phyloP scores from a whole-genome alignment of 2,797 vertebrate genomes.

The Hemitrygon akajei region DNA sequence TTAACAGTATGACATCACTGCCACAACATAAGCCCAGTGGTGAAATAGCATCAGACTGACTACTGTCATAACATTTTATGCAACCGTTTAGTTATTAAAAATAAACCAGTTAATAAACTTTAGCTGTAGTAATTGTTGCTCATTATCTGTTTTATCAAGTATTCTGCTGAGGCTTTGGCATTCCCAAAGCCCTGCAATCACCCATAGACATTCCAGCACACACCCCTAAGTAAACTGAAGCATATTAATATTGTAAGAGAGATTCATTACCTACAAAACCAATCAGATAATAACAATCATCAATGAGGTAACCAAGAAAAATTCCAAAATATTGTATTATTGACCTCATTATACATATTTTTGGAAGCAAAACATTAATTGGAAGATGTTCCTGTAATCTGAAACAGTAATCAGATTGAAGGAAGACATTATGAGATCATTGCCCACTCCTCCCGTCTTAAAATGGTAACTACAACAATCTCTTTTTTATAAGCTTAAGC shows the following conservation, averaged over 20 bases:
- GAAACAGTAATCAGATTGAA: background rate
- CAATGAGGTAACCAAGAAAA: background rate
- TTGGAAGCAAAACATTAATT: background rate
- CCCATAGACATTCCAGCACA: background rate
- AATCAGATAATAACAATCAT: no score
- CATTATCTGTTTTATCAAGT: background rate
- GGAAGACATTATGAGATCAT: background rate
- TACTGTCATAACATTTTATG: background rate
- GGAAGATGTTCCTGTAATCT: background rate
- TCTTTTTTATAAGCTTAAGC: background rate
- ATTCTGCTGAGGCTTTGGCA: no score
- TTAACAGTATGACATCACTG: no score
- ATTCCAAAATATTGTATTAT: background rate
- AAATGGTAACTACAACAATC: background rate
- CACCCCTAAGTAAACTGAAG: background rate
- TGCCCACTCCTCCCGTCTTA: background rate
- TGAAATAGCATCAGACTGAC: no score
- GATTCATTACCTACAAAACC: background rate
- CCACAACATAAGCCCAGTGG: no score
- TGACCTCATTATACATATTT: background rate
- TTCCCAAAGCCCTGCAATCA: background rate
- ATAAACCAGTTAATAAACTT: background rate
- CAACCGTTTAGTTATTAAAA: background rate
- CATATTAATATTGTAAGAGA: background rate
- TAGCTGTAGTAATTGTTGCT: background rate